Percentiles rank a stretch among this genome's conserved stretches.
Evolutionary conservation across 2,113 vertebrate genomes (phyloP).

Genomic region (Zootoca vivipara): DNA sequence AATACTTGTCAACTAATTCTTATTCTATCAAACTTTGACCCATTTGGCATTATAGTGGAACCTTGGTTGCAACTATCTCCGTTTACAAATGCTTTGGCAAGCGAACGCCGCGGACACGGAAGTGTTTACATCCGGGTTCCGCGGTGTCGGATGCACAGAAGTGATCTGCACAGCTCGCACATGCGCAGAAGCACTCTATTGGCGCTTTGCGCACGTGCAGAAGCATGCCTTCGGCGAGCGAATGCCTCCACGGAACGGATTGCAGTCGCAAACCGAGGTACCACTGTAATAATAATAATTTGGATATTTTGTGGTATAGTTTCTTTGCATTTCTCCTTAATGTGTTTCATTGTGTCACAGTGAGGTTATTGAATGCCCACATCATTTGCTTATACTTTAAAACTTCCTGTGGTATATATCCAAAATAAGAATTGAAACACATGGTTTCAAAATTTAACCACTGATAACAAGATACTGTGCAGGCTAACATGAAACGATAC

Average conservation of each 20-base stretch:
- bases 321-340: background rate
- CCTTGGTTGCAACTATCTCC: too few species aligned
- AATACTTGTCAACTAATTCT: background rate
- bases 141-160: too few species aligned
- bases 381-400: background rate
- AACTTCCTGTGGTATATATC: background rate
- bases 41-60: background rate
- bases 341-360: rapidly evolving
- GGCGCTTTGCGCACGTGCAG: too few species aligned
- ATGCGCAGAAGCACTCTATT: too few species aligned
- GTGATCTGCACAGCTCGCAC: too few species aligned
- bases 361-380: background rate
- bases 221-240: too few species aligned
- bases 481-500: slow-evolving; percentile 28
- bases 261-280: too few species aligned
- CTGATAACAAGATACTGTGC: slow-evolving; percentile 61
- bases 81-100: too few species aligned
- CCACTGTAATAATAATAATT: rapidly evolving
- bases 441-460: slow-evolving; percentile 16
- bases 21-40: background rate
- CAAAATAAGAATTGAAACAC: background rate
- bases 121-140: too few species aligned
- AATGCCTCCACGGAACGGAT: too few species aligned
- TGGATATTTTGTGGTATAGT: background rate
- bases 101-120: too few species aligned